A percentile compares a stretch with the other conserved stretches of the same genome.
Conservation (phyloP, 2,888 invertebrate genomes). For the Apotomis turbidana region DNA sequence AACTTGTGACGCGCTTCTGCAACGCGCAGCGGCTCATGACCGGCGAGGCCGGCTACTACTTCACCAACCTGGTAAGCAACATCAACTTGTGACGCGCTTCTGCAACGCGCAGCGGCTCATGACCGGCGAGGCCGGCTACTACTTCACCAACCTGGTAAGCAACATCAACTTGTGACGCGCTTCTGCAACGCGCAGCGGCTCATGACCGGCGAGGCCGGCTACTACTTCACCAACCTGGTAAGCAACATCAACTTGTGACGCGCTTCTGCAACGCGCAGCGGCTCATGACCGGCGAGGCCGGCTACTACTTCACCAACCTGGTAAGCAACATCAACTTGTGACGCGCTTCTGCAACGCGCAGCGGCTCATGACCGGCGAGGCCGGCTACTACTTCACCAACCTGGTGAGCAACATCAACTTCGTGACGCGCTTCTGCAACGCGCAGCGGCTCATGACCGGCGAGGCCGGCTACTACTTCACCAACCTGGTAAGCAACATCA, state of each 20-base stretch:
- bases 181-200: conserved; percentile 97
- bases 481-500: conserved; percentile 89
- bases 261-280: conserved; percentile 97
- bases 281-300: conserved; percentile 98
- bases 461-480: conserved; percentile 99
- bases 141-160: conserved; percentile 97
- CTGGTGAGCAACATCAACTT: conserved; percentile 90
- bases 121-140: conserved; percentile 99
- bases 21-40: conserved; percentile 97
- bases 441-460: conserved; percentile 96
- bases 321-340: conserved; percentile 91
- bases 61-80: conserved; percentile 94
- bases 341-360: conserved; percentile 97
- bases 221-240: conserved; percentile 99
- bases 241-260: conserved; percentile 90
- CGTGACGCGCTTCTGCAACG: conserved; percentile 98
- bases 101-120: conserved; percentile 96
- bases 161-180: conserved; percentile 93
- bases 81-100: conserved; percentile 96
- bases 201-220: conserved; percentile 99
- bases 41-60: conserved; percentile 99
- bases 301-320: conserved; percentile 99
- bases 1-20: conserved; percentile 98
- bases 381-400: conserved; percentile 99
- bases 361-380: conserved; percentile 98